Percentiles rank a stretch among this genome's conserved stretches.
These are phyloP conservation scores for Conchocele bisecta DNA, from an alignment of 2,888 invertebrate species.

Conservation along the genomic window DNA sequence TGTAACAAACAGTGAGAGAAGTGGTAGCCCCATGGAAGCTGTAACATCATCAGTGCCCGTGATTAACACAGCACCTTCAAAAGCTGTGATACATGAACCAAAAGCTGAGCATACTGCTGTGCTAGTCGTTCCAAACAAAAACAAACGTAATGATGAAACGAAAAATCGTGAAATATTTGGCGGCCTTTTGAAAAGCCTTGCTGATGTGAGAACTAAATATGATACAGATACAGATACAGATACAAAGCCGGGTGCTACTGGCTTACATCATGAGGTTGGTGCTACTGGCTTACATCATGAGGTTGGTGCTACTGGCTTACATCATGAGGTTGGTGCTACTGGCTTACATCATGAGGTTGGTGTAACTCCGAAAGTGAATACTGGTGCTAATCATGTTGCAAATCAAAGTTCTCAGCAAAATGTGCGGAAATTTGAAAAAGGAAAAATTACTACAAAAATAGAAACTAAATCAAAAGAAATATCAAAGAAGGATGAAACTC, in stretches of 20 bases:
- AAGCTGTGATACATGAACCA: constrained; percentile 46
- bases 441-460: constrained; percentile 9
- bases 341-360: too few species aligned
- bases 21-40: constrained; percentile 50
- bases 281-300: too few species aligned
- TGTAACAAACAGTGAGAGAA: constrained; percentile 23
- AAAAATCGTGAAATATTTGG: constrained; percentile 62
- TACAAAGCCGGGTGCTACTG: constrained; percentile 1
- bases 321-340: too few species aligned
- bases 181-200: constrained; percentile 69
- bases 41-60: too few species aligned
- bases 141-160: constrained; percentile 33
- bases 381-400: constrained; percentile 6
- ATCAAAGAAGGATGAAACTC: neutral
- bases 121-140: constrained; percentile 48
- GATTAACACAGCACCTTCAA: too few species aligned
- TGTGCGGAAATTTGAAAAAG: constrained; percentile 5
- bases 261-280: neutral
- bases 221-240: constrained; percentile 10
- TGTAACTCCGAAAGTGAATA: too few species aligned
- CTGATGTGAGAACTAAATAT: constrained; percentile 62
- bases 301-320: too few species aligned
- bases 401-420: neutral
- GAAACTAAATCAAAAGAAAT: constrained; percentile 3
- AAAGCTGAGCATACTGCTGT: constrained; percentile 51